phyloP scores from a whole-genome alignment of 2,888 invertebrate genomes.

The Metopia argyrocephala region DNA sequence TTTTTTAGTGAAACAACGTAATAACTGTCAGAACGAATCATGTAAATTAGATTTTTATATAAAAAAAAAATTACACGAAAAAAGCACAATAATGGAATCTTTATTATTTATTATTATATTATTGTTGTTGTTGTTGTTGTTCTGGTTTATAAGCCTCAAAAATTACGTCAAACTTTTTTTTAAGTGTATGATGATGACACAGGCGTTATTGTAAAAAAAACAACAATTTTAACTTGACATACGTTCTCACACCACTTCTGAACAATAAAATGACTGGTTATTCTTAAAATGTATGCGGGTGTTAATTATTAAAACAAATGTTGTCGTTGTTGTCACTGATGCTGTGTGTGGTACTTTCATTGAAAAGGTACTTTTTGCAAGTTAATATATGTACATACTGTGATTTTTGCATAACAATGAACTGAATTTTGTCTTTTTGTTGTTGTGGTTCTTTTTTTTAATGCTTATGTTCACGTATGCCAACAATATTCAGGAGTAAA shows the following conservation, averaged over 20 bases:
- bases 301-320: conserved; percentile 39
- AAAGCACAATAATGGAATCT: neutral
- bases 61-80: neutral
- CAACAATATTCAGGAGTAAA: neutral
- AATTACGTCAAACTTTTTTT: conserved; percentile 33
- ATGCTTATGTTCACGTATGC: neutral
- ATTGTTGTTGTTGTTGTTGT: neutral
- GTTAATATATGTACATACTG: neutral
- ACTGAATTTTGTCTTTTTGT: too few relatives aligned
- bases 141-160: too few relatives aligned
- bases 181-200: neutral
- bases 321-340: conserved; percentile 12
- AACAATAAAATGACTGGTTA: neutral
- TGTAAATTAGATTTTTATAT: conserved; percentile 31
- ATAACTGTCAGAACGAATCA: conserved; percentile 44
- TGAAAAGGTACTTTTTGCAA: conserved; percentile 1
- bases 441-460: too few relatives aligned
- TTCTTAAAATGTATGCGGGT: conserved; percentile 20
- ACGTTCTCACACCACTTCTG: neutral
- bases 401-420: conserved; percentile 25
- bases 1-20: conserved; percentile 6
- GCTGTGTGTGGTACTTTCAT: neutral
- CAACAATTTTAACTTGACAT: conserved; percentile 21
- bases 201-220: conserved; percentile 10
- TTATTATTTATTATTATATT: neutral